Evolutionary conservation across 2,888 invertebrate genomes (phyloP).

Genomic region (Oscheius sp.): DNA sequence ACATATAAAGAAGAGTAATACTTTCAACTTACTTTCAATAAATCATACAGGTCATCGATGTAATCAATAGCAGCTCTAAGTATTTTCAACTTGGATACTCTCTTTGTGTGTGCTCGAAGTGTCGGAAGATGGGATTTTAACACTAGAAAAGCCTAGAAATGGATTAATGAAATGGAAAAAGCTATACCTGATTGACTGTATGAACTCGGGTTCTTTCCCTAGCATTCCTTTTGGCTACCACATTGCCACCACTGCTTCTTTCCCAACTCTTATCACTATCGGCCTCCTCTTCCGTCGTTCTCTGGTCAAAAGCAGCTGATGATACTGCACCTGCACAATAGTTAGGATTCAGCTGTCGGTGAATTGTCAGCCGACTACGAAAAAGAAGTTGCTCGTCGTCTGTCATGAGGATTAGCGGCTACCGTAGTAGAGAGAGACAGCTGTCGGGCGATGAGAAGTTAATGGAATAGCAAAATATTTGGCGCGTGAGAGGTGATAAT

Average conservation of each 20-base stretch:
- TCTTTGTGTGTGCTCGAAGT: conserved; percentile 60
- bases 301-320: neutral
- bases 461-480: too few species aligned
- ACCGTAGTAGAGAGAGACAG: too few species aligned
- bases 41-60: conserved; percentile 61
- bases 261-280: conserved; percentile 21
- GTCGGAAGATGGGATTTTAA: conserved; percentile 61
- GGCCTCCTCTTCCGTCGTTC: neutral
- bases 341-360: conserved; percentile 30
- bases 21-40: conserved; percentile 32
- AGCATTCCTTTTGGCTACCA: conserved; percentile 69
- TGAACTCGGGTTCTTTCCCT: conserved; percentile 67
- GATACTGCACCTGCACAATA: neutral
- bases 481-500: too few species aligned
- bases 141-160: conserved; percentile 54
- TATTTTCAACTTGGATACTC: conserved; percentile 67
- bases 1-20: neutral
- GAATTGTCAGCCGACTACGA: conserved; percentile 21
- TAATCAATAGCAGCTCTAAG: conserved; percentile 62
- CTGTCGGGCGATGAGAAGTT: too few species aligned
- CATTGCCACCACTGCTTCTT: conserved; percentile 13
- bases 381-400: conserved; percentile 15
- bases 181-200: conserved; percentile 60
- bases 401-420: neutral
- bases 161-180: neutral